Evolutionary conservation across 2,888 invertebrate genomes (phyloP).

Genomic region (Mongoloraphidia duomilia): DNA sequence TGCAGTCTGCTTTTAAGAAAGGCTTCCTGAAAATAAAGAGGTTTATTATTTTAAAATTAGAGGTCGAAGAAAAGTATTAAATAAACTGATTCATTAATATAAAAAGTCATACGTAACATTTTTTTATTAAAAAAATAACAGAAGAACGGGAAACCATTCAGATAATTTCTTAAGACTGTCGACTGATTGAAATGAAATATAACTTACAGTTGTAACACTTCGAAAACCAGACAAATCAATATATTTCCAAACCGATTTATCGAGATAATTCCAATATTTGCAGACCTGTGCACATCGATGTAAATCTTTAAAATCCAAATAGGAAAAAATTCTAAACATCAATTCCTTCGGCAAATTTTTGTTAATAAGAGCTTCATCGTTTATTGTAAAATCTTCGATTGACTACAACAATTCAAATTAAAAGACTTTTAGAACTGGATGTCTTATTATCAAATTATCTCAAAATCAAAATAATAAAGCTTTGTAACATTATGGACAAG

Average conservation of each 20-base stretch:
- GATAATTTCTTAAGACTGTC: no score
- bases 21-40: conserved; percentile 47
- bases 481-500: no score
- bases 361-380: conserved; percentile 77
- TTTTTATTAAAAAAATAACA: conserved; percentile 2
- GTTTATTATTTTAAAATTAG: background rate
- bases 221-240: conserved; percentile 98
- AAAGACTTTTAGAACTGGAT: no score
- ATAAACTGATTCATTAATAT: background rate
- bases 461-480: no score
- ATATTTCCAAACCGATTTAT: conserved; percentile 98
- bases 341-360: conserved; percentile 94
- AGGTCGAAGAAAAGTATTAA: background rate
- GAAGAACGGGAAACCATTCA: no score
- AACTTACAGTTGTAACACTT: conserved; percentile 84
- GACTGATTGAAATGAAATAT: conserved; percentile 1
- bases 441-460: no score
- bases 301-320: conserved; percentile 86
- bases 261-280: conserved; percentile 80
- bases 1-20: conserved; percentile 96
- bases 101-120: no score
- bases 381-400: no score
- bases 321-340: conserved; percentile 83
- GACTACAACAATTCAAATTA: no score
- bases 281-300: conserved; percentile 88